phyloP scores from a whole-genome alignment of 2,888 invertebrate species.

The Odontomyia ornata region DNA sequence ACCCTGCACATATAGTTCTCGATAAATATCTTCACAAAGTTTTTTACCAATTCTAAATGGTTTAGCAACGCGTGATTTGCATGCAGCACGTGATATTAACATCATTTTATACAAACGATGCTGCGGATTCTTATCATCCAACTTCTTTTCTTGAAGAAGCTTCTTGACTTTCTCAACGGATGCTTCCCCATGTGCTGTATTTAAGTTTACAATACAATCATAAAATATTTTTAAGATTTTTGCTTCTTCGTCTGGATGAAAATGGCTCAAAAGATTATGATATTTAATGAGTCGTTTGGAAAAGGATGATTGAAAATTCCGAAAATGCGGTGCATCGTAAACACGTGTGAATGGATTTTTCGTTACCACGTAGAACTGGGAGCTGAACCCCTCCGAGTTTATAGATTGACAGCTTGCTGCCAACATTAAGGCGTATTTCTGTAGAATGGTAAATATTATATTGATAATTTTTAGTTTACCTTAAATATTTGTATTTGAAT shows the following conservation, averaged over 20 bases:
- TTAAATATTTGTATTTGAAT: neutral
- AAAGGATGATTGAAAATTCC: slow-evolving; percentile 45
- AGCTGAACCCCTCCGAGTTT: slow-evolving; percentile 44
- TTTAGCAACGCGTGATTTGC: slow-evolving; percentile 47
- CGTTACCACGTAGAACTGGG: slow-evolving; percentile 28
- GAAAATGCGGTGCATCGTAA: slow-evolving; percentile 45
- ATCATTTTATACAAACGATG: slow-evolving; percentile 39
- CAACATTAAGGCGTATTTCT: slow-evolving; percentile 46
- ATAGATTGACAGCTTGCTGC: slow-evolving; percentile 40
- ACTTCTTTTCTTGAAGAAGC: neutral
- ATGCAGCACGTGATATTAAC: slow-evolving; percentile 42
- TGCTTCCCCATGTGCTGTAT: neutral
- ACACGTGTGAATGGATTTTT: slow-evolving; percentile 43
- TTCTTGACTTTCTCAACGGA: neutral
- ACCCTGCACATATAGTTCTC: slow-evolving; percentile 44
- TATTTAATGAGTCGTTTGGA: slow-evolving; percentile 41
- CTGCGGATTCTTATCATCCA: neutral
- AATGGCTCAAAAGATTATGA: slow-evolving; percentile 30
- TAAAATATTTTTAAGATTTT: slow-evolving; percentile 24
- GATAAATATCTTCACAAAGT: slow-evolving; percentile 47
- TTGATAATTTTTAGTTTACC: neutral
- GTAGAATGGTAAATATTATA: neutral
- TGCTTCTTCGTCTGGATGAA: no score
- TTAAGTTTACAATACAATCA: neutral
- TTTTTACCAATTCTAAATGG: slow-evolving; percentile 46